phyloP scores from a whole-genome alignment of 2,113 vertebrate species.

The cattle (Bos taurus) region DNA sequence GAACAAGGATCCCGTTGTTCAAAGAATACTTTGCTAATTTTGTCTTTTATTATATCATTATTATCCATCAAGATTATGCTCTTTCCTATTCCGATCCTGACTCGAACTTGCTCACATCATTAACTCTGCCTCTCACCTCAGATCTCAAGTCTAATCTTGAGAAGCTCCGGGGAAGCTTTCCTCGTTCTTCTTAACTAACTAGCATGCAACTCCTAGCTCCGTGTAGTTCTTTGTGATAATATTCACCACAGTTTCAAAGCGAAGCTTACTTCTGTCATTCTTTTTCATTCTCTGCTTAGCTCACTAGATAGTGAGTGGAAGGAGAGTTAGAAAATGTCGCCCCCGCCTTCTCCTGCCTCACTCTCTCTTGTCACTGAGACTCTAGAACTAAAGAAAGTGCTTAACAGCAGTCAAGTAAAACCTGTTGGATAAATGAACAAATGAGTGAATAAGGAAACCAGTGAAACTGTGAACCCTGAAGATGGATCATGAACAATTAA shows the following conservation, averaged over 20 bases:
- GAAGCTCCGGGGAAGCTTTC: not conserved
- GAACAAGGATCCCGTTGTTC: not conserved
- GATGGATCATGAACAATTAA: not conserved
- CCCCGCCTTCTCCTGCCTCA: fast-evolving
- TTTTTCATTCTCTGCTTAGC: not conserved
- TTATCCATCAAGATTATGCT: not conserved
- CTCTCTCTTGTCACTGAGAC: fast-evolving
- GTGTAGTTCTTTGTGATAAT: not conserved
- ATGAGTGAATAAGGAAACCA: not conserved
- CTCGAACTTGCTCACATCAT: not conserved
- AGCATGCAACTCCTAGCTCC: not conserved
- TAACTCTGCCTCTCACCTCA: not conserved
- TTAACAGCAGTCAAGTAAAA: not conserved
- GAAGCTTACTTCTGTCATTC: not conserved
- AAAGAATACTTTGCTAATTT: not conserved
- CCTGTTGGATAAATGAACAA: not conserved
- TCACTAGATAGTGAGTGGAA: not conserved
- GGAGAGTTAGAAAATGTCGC: not conserved
- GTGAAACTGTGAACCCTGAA: not conserved
- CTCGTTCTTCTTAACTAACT: not conserved
- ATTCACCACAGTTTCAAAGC: not conserved
- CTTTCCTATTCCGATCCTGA: not conserved
- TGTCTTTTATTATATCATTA: not conserved
- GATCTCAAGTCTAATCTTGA: not conserved
- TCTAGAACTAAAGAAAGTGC: not conserved